These are phyloP conservation scores for Glyptemys insculpta DNA, from an alignment of 2,797 vertebrate species.

Conservation along the genomic window DNA sequence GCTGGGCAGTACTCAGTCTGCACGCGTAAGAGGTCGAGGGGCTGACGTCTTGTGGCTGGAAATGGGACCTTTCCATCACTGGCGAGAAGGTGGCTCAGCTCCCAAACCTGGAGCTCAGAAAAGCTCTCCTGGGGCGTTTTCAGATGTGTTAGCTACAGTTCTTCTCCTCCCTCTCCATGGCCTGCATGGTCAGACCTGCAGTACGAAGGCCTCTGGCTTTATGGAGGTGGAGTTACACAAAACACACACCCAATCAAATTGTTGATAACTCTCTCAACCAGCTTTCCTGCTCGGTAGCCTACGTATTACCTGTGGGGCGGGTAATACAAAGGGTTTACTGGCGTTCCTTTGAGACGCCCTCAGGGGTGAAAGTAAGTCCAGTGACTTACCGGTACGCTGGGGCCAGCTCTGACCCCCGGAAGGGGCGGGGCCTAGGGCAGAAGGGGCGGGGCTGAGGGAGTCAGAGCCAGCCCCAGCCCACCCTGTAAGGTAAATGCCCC, in stretches of 20 bases:
- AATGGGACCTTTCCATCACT: neutral
- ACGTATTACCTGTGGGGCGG: neutral
- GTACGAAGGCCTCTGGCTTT: neutral
- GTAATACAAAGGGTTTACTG: neutral
- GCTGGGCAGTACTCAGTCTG: neutral
- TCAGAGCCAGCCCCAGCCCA: too few relatives aligned
- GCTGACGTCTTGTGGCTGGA: neutral
- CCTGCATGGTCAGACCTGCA: neutral
- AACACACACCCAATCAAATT: too few relatives aligned
- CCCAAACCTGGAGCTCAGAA: neutral
- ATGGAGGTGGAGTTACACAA: too few relatives aligned
- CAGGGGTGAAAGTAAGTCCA: too few relatives aligned
- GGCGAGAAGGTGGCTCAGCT: neutral
- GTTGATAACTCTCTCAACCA: neutral
- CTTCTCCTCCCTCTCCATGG: neutral
- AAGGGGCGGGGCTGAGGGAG: too few relatives aligned
- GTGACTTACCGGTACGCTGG: too few relatives aligned
- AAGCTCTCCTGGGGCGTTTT: neutral
- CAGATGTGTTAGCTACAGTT: neutral
- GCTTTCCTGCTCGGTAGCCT: neutral
- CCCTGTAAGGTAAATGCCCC: too few relatives aligned
- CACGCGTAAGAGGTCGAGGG: neutral
- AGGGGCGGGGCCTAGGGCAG: too few relatives aligned
- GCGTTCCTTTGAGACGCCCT: neutral
- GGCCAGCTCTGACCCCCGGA: too few relatives aligned